These are phyloP conservation scores for Mionectes olivaceus DNA, from an alignment of 2,797 vertebrate genomes.

Conservation along the genomic window DNA sequence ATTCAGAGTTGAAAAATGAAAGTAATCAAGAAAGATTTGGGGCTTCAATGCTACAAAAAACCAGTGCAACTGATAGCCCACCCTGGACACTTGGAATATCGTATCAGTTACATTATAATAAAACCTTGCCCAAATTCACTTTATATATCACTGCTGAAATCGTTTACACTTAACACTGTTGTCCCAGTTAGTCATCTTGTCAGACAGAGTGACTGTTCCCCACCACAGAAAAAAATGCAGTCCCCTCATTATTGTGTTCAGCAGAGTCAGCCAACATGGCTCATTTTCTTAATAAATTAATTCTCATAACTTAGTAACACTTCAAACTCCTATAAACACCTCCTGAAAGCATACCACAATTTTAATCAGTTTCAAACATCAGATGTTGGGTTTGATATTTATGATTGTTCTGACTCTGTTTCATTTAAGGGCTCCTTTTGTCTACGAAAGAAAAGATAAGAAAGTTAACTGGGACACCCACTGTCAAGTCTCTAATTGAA, in stretches of 20 bases:
- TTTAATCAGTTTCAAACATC: conserved; percentile 50
- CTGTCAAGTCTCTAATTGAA: conserved; percentile 13
- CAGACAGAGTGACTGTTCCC: background rate
- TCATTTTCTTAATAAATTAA: conserved; percentile 57
- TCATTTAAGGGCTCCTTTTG: background rate
- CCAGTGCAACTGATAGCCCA: background rate
- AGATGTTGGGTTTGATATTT: conserved; percentile 51
- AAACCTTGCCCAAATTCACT: conserved; percentile 22
- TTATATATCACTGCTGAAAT: conserved; percentile 40
- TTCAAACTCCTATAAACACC: conserved; percentile 11
- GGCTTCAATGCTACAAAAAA: background rate
- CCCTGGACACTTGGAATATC: background rate
- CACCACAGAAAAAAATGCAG: background rate
- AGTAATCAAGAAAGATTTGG: background rate
- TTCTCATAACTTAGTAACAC: conserved; percentile 40
- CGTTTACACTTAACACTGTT: conserved; percentile 6
- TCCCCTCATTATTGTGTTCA: conserved; percentile 34
- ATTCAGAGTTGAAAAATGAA: background rate
- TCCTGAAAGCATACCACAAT: background rate
- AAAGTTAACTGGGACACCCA: conserved; percentile 27
- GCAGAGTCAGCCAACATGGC: conserved; percentile 19
- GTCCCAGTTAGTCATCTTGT: conserved; percentile 44
- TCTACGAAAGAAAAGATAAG: conserved; percentile 33
- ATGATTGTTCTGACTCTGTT: conserved; percentile 17
- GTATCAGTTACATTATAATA: conserved; percentile 4